These are phyloP conservation scores for Eucera pruinosa DNA, from an alignment of 2,888 invertebrate genomes.

Conservation along the genomic window DNA sequence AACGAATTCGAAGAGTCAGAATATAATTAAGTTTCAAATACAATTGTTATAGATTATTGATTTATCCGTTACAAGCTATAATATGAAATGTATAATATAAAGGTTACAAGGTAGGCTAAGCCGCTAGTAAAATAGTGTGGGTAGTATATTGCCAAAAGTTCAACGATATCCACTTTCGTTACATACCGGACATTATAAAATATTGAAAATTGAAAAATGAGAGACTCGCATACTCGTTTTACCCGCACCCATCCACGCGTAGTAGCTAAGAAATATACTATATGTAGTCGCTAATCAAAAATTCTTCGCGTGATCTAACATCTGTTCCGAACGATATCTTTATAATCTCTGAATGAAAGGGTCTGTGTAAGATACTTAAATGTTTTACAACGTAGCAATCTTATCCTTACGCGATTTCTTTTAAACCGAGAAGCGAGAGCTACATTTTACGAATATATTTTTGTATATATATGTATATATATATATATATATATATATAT, in stretches of 20 bases:
- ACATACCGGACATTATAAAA: conserved; percentile 72
- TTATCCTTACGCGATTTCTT: conserved; percentile 40
- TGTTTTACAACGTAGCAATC: conserved; percentile 37
- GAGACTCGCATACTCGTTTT: conserved; percentile 67
- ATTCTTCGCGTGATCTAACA: conserved; percentile 29
- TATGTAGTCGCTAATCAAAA: conserved; percentile 30
- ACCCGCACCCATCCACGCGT: conserved; percentile 67
- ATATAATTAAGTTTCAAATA: conserved; percentile 75
- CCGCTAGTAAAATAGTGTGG: conserved; percentile 69
- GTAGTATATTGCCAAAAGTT: conserved; percentile 64
- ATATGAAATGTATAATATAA: conserved; percentile 80
- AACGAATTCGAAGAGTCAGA: conserved; percentile 79
- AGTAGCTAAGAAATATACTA: conserved; percentile 51
- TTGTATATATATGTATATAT: too few relatives aligned
- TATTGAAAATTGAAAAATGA: conserved; percentile 73
- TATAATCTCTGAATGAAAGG: conserved; percentile 27
- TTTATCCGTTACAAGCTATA: conserved; percentile 76
- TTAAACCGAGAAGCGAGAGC: conserved; percentile 47
- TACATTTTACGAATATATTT: conserved; percentile 26
- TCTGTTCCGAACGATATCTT: conserved; percentile 28
- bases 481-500: conserved; percentile 3
- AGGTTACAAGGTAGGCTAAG: conserved; percentile 77
- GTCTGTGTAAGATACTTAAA: conserved; percentile 15
- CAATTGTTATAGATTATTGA: conserved; percentile 72
- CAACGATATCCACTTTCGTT: conserved; percentile 63